A percentile compares a stretch with the other conserved stretches of the same genome.
Evolutionary conservation across 2,797 vertebrate species (phyloP).

Genomic region (Borostomias antarcticus): DNA sequence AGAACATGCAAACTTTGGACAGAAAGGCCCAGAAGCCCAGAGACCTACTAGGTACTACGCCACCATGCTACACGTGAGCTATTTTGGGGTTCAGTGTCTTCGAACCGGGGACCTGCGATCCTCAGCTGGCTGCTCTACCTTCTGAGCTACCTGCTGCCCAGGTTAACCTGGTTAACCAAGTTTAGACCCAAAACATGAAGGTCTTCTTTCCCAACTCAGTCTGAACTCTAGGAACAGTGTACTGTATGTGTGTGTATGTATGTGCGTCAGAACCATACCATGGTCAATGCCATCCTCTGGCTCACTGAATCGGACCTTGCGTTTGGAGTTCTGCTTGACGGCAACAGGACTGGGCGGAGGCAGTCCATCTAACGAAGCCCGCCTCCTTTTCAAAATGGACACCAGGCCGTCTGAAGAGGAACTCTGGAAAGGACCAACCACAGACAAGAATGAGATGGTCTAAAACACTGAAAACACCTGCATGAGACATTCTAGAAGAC

Average conservation of each 20-base stretch:
- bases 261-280: constrained; percentile 69
- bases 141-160: too few species aligned
- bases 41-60: too few species aligned
- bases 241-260: neutral
- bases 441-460: neutral
- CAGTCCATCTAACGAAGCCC: constrained; percentile 73
- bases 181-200: too few species aligned
- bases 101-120: too few species aligned
- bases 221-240: neutral
- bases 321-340: constrained; percentile 74
- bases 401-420: constrained; percentile 86
- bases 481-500: constrained; percentile 1
- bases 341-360: constrained; percentile 60
- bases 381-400: constrained; percentile 93
- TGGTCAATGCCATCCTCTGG: constrained; percentile 86
- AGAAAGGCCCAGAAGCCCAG: too few species aligned
- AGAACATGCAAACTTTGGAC: too few species aligned
- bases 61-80: too few species aligned
- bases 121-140: too few species aligned
- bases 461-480: neutral
- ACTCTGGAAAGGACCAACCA: constrained; percentile 66
- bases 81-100: too few species aligned
- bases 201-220: too few species aligned
- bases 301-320: constrained; percentile 93
- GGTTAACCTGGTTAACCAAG: too few species aligned